Evolutionary conservation across 2,888 invertebrate genomes (phyloP).

Genomic region (Didymodactylos carnosus): DNA sequence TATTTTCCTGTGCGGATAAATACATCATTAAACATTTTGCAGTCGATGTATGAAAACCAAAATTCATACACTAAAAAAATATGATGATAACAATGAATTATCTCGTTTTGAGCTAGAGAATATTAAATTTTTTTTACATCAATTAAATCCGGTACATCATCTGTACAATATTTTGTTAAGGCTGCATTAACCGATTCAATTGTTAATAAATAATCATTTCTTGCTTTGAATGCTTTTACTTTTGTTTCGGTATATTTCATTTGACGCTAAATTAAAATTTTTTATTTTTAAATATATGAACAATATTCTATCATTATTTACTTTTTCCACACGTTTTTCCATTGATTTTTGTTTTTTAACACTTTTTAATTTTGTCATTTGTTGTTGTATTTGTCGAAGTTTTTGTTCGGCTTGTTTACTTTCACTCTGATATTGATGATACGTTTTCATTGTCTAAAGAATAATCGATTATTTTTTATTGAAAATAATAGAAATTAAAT

Average conservation of each 20-base stretch:
- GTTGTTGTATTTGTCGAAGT: conserved; percentile 52
- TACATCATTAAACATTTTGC: conserved; percentile 61
- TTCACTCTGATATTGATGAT: conserved; percentile 69
- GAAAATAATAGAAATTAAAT: neutral
- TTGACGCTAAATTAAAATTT: conserved; percentile 47
- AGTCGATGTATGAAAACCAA: conserved; percentile 79
- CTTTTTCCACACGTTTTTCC: conserved; percentile 76
- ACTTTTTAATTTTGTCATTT: conserved; percentile 49
- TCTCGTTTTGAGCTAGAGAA: no score
- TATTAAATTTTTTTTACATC: conserved; percentile 55
- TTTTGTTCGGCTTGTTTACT: conserved; percentile 67
- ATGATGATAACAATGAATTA: neutral
- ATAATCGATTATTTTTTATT: neutral
- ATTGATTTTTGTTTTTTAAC: conserved; percentile 50
- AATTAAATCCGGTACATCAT: conserved; percentile 80
- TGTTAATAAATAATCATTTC: conserved; percentile 78
- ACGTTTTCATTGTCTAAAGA: conserved; percentile 58
- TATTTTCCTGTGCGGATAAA: conserved; percentile 57
- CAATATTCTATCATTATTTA: conserved; percentile 27
- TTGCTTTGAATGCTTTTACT: conserved; percentile 66
- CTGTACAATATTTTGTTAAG: conserved; percentile 83
- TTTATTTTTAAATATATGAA: neutral
- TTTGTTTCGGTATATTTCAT: conserved; percentile 68
- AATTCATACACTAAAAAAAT: conserved; percentile 63
- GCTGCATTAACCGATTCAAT: conserved; percentile 86